Conservation (phyloP, 1,140 invertebrate species). For the Parapsyche elsis region DNA sequence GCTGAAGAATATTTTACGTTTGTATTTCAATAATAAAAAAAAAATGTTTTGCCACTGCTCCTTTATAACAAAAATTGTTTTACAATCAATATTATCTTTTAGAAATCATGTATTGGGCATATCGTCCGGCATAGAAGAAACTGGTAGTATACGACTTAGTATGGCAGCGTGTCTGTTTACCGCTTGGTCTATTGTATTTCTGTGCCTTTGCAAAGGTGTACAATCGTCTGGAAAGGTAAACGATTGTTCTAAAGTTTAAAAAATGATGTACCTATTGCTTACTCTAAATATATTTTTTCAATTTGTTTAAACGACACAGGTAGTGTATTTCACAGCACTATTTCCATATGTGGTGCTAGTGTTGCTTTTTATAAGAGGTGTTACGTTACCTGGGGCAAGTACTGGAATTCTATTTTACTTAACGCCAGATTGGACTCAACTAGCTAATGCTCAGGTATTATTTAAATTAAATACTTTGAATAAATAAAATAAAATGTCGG, state of each 20-base stretch:
- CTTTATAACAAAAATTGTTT: too few relatives aligned
- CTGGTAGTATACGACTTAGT: conserved; percentile 73
- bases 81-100: conserved; percentile 55
- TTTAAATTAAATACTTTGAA: too few relatives aligned
- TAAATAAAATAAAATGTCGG: too few relatives aligned
- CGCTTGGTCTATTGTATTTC: conserved; percentile 84
- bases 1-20: conserved; percentile 89
- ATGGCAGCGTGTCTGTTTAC: conserved; percentile 78
- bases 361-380: conserved; percentile 82
- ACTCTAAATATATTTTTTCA: not conserved
- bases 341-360: conserved; percentile 88
- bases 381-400: conserved; percentile 81
- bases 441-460: conserved; percentile 79
- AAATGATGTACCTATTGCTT: too few relatives aligned
- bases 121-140: conserved; percentile 79
- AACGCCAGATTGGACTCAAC: conserved; percentile 83
- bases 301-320: conserved; percentile 61
- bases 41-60: too few relatives aligned
- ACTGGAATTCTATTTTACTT: conserved; percentile 87
- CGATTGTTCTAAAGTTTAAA: conserved; percentile 15
- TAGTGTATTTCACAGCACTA: conserved; percentile 87
- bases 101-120: conserved; percentile 81
- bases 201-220: conserved; percentile 85
- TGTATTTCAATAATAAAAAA: conserved; percentile 58
- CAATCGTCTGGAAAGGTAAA: conserved; percentile 84